Conservation (phyloP, 2,888 invertebrate genomes). For the Nebria brevicollis region DNA sequence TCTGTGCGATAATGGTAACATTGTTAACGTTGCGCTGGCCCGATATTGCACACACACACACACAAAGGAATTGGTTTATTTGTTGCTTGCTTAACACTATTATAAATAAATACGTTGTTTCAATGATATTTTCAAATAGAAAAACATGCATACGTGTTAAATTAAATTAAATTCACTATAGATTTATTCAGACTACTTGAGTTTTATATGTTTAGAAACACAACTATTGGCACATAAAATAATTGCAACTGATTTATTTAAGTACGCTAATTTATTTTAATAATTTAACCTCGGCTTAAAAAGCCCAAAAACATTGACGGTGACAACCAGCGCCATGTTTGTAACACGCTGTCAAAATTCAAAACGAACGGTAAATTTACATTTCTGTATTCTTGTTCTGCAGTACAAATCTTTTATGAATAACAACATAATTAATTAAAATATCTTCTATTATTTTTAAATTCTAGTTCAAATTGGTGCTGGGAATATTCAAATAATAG, state of each 20-base stretch:
- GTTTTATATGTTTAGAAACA: background rate
- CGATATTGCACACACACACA: background rate
- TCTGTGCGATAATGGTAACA: constrained; percentile 82
- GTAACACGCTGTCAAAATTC: constrained; percentile 40
- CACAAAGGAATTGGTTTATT: background rate
- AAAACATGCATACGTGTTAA: constrained; percentile 27
- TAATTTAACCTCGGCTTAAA: constrained; percentile 28
- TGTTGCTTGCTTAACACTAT: background rate
- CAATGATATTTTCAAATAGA: background rate
- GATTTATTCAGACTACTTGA: too few species aligned
- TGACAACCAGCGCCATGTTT: constrained; percentile 39
- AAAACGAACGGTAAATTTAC: constrained; percentile 25
- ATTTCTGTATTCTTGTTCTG: background rate
- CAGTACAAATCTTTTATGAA: background rate
- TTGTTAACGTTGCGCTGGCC: constrained; percentile 58
- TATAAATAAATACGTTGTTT: background rate
- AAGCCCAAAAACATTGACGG: constrained; percentile 35
- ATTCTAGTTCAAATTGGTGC: too few species aligned
- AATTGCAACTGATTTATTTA: background rate
- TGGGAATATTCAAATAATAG: too few species aligned
- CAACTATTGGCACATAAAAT: constrained; percentile 29
- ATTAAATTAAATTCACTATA: background rate
- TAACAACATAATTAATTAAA: too few species aligned
- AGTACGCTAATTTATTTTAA: constrained; percentile 8
- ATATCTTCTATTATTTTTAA: too few species aligned